phyloP scores from a whole-genome alignment of 2,888 invertebrate species.

The Steinernema hermaphroditum region DNA sequence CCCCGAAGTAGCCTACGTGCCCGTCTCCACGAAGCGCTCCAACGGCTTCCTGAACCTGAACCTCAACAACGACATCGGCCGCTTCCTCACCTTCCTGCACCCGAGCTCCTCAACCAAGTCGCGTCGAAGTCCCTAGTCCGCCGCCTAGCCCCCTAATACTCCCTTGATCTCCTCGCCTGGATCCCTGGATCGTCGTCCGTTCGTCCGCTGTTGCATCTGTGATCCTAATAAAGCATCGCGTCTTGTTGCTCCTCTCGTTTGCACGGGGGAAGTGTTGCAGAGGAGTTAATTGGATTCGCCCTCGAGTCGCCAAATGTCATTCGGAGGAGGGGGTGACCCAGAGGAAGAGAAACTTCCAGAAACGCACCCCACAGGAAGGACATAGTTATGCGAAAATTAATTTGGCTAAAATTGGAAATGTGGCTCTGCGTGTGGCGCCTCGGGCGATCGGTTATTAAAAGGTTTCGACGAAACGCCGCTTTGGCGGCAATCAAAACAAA shows the following conservation, averaged over 20 bases:
- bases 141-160: neutral
- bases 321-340: too few species aligned
- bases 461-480: too few species aligned
- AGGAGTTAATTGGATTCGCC: too few species aligned
- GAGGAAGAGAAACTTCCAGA: too few species aligned
- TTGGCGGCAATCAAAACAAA: too few species aligned
- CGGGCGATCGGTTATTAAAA: too few species aligned
- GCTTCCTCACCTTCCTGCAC: constrained; percentile 5
- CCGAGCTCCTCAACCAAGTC: neutral
- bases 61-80: constrained; percentile 27
- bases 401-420: too few species aligned
- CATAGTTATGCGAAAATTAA: too few species aligned
- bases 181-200: neutral
- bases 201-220: constrained; percentile 17
- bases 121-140: constrained; percentile 13
- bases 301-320: too few species aligned
- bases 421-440: too few species aligned
- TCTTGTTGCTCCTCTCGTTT: neutral
- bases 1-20: constrained; percentile 1
- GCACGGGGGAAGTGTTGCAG: too few species aligned
- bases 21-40: constrained; percentile 7
- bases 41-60: constrained; percentile 25
- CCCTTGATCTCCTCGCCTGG: constrained; percentile 8
- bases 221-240: constrained; percentile 20
- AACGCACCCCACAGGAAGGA: too few species aligned